These are phyloP conservation scores for Theocolax elegans DNA, from an alignment of 1,140 invertebrate genomes.

Conservation along the genomic window DNA sequence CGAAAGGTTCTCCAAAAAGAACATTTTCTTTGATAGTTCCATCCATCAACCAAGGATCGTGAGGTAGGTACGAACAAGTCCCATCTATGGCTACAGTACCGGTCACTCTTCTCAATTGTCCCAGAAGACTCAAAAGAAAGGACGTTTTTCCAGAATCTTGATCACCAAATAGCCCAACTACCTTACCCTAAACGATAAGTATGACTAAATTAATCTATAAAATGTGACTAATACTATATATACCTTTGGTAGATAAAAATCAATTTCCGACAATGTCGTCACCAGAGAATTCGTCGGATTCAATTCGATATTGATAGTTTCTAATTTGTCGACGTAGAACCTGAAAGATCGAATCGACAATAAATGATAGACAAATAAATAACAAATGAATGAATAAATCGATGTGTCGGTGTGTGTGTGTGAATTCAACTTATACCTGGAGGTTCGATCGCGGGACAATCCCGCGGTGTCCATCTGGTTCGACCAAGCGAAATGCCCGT, in stretches of 20 bases:
- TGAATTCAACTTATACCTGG: too few species aligned
- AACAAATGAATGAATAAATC: neutral
- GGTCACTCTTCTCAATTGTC: slow-evolving; percentile 62
- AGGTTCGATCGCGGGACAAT: too few species aligned
- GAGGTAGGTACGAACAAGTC: slow-evolving; percentile 70
- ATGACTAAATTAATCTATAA: too few species aligned
- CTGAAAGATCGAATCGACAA: neutral
- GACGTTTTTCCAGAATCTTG: slow-evolving; percentile 76
- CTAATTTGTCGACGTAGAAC: slow-evolving; percentile 18
- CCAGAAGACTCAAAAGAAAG: slow-evolving; percentile 71
- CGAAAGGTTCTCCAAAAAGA: slow-evolving; percentile 67
- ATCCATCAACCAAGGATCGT: slow-evolving; percentile 74
- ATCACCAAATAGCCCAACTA: slow-evolving; percentile 74
- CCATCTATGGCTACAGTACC: slow-evolving; percentile 69
- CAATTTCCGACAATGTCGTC: slow-evolving; percentile 9
- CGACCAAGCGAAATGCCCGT: slow-evolving; percentile 48
- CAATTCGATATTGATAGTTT: neutral
- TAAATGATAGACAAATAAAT: too few species aligned
- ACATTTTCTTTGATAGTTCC: slow-evolving; percentile 75
- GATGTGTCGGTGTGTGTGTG: too few species aligned
- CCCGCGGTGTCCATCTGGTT: too few species aligned
- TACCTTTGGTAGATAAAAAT: slow-evolving; percentile 17
- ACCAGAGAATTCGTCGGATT: slow-evolving; percentile 7
- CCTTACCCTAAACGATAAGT: slow-evolving; percentile 44
- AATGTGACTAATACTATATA: too few species aligned